These are phyloP conservation scores for Corydoras sp. DNA, from an alignment of 2,113 vertebrate genomes.

Conservation along the genomic window DNA sequence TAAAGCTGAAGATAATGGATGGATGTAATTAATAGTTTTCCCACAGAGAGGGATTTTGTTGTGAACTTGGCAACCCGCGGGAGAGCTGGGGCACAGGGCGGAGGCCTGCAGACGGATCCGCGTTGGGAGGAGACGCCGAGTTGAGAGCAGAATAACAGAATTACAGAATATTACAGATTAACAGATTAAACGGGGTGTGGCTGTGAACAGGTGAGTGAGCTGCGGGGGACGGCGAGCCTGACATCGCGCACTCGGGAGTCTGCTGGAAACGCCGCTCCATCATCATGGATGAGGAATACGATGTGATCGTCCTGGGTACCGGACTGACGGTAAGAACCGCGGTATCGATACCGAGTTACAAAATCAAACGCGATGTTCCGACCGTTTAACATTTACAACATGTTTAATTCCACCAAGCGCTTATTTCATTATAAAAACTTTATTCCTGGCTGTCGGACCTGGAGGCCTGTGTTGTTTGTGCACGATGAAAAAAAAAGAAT, in stretches of 20 bases:
- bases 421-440: too few relatives aligned
- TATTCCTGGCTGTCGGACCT: too few relatives aligned
- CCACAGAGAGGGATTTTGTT: background rate
- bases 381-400: background rate
- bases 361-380: too few relatives aligned
- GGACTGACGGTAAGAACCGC: conserved; percentile 78
- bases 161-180: background rate
- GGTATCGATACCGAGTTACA: background rate
- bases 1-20: too few relatives aligned
- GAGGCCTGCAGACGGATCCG: conserved; percentile 62
- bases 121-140: conserved; percentile 11
- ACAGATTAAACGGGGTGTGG: background rate
- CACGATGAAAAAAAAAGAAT: too few relatives aligned
- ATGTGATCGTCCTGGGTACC: conserved; percentile 88
- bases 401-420: too few relatives aligned
- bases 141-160: background rate
- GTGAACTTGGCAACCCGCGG: conserved; percentile 2
- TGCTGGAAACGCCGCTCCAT: background rate
- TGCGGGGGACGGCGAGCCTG: too few relatives aligned
- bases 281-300: conserved; percentile 89
- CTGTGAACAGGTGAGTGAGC: too few relatives aligned
- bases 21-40: too few relatives aligned
- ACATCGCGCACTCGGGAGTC: too few relatives aligned
- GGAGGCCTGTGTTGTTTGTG: too few relatives aligned
- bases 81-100: background rate